Evolutionary conservation across 2,797 vertebrate genomes (phyloP), one percentile per base, ranked within the genome.

Genomic region (Mormyrus hasselquistii): DNA sequence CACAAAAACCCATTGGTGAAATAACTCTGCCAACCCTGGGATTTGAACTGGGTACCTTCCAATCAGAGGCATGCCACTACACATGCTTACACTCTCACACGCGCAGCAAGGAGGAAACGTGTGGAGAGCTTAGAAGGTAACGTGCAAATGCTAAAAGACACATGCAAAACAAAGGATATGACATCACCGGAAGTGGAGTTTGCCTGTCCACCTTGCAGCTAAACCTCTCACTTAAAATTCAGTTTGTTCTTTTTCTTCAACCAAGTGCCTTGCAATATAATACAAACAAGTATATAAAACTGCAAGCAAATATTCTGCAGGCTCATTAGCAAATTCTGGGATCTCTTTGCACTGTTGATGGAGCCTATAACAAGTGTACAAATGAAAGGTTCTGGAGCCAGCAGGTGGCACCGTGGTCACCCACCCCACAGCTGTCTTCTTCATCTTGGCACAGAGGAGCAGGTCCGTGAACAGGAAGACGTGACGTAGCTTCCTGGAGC

Each of bases 381-480:
- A 8, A n/a, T 79, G 38, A 44, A n/a, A 44, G 16, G 38, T 19
- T 44, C 41, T 10, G 47, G 6, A 84, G 47, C 10, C 82, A 29
- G 44, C 38, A 47, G 19, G 47, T 4, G 12, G 10, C 69, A 7
- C 69, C 0, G 1, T 1, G 4, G 69, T 34, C 25, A 92, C 97
- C 95, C 95, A 99, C 98, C 98, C 98, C 1, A 96, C 98, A 0
- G 97, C 92, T 0, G 97, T 95, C 95, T 99, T 99, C 96, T 99
- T 99, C 93, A 99, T 97, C 94, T 99, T 99, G 95, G 98, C 98
- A 6, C 98, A 99, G 87, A 99, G 98, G 55, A 99, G 95, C 92
- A 99, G 96, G 2, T 99, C 98, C 0, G 98, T 99, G 95, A 99
- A 99, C 93, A 99, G 97, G 96, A 99, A 99, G 91, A 99, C 97